Evolutionary conservation across 2,113 vertebrate genomes (phyloP).

Genomic region (Coreoperca whiteheadi): DNA sequence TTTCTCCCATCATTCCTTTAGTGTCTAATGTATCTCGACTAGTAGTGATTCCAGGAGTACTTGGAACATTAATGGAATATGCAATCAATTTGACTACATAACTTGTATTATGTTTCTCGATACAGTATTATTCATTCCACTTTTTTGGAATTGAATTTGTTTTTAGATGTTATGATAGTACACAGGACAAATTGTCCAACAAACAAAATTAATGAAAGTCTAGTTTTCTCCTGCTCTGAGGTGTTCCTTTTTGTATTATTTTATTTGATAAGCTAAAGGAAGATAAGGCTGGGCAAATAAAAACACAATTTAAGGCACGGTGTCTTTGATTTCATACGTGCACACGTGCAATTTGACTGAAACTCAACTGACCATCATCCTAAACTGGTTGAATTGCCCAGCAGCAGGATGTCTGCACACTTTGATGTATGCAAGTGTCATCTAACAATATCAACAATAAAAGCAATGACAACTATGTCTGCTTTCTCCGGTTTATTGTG

Average conservation of each 20-base stretch:
- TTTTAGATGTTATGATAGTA: not conserved
- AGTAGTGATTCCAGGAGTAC: conserved; percentile 19
- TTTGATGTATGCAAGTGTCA: not conserved
- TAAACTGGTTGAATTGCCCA: not conserved
- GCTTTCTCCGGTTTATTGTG: not conserved
- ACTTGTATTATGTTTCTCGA: not conserved
- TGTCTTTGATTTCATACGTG: not conserved
- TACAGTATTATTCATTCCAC: not conserved
- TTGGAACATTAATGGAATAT: conserved; percentile 3
- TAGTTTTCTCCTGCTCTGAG: not conserved
- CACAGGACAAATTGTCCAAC: not conserved
- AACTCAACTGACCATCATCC: not conserved
- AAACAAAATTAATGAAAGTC: not conserved
- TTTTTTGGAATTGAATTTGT: not conserved
- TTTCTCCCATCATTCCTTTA: conserved; percentile 3
- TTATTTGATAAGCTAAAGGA: not conserved
- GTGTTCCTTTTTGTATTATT: not conserved
- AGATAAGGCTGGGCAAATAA: not conserved
- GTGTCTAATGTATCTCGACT: not conserved
- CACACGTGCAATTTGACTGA: not conserved
- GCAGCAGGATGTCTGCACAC: not conserved
- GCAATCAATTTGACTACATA: not conserved
- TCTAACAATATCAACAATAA: not conserved
- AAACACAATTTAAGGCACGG: not conserved
- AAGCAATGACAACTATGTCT: not conserved